Conservation (phyloP, 2,888 invertebrate species). For the Dorcus hopei region DNA sequence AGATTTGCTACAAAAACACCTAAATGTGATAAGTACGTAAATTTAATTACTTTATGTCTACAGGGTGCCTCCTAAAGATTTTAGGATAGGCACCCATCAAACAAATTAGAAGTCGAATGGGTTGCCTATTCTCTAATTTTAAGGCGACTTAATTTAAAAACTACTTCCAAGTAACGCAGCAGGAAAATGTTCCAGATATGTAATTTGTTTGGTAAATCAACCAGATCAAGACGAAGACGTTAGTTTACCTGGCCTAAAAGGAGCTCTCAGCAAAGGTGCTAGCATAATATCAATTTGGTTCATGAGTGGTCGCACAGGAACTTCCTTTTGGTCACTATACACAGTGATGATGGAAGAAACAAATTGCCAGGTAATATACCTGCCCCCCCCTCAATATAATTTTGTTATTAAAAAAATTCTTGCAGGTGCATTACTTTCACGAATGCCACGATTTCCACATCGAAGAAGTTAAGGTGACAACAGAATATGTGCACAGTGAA, state of each 20-base stretch:
- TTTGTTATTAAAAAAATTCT: constrained; percentile 30
- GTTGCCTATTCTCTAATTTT: too few relatives aligned
- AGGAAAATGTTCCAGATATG: constrained; percentile 51
- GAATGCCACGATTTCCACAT: constrained; percentile 78
- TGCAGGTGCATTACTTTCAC: constrained; percentile 65
- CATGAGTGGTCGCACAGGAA: constrained; percentile 68
- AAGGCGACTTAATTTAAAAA: too few relatives aligned
- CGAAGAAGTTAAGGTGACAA: constrained; percentile 77
- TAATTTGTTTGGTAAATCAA: constrained; percentile 74
- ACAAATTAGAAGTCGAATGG: too few relatives aligned
- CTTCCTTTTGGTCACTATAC: constrained; percentile 77
- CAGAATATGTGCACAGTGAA: constrained; percentile 79
- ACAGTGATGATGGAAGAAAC: constrained; percentile 68
- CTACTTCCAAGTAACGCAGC: not conserved
- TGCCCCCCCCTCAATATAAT: not conserved
- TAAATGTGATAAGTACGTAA: constrained; percentile 62
- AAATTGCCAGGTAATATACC: constrained; percentile 64
- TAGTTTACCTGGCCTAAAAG: constrained; percentile 66
- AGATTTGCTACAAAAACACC: constrained; percentile 67
- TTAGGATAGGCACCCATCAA: too few relatives aligned
- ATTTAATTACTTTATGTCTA: not conserved
- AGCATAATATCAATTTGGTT: constrained; percentile 77
- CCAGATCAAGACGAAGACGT: constrained; percentile 56
- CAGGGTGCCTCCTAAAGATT: not conserved
- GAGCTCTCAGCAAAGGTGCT: constrained; percentile 67